Evolutionary conservation across 2,797 vertebrate species (phyloP).

Genomic region (Arnoldichthys spilopterus): DNA sequence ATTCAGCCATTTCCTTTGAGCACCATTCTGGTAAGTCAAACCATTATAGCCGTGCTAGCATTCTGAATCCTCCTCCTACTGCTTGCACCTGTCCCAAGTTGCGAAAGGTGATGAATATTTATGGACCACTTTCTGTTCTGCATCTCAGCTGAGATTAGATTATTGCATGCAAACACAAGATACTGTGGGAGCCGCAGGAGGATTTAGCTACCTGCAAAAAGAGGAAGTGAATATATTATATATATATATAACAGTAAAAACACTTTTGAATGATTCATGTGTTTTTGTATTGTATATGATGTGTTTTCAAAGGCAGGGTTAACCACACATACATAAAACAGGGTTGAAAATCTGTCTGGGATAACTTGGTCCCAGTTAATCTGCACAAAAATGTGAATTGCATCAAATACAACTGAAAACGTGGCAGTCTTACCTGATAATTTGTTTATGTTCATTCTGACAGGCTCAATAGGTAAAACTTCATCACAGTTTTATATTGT

Average conservation of each 20-base stretch:
- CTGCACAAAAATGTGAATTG: not conserved
- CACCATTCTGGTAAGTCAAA: not conserved
- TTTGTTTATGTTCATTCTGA: no score
- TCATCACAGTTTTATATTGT: no score
- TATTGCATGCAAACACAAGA: slow-evolving; percentile 13
- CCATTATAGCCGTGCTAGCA: not conserved
- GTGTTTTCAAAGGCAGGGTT: no score
- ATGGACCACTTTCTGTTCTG: slow-evolving; percentile 9
- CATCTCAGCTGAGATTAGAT: slow-evolving; percentile 18
- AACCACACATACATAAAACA: not conserved
- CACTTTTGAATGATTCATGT: not conserved
- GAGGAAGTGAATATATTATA: not conserved
- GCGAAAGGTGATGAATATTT: slow-evolving; percentile 36
- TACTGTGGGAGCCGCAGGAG: not conserved
- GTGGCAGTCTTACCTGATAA: no score
- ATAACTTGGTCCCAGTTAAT: not conserved
- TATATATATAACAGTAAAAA: not conserved
- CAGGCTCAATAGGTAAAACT: no score
- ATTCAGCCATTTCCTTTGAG: not conserved
- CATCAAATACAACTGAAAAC: not conserved
- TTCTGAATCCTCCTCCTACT: not conserved
- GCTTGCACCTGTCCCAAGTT: not conserved
- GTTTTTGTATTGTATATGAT: not conserved
- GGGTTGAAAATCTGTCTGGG: not conserved
- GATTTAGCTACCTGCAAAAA: not conserved